A percentile compares a stretch with the other conserved stretches of the same genome.
Conservation (phyloP, 1,140 invertebrate species). For the Battus philenor region DNA sequence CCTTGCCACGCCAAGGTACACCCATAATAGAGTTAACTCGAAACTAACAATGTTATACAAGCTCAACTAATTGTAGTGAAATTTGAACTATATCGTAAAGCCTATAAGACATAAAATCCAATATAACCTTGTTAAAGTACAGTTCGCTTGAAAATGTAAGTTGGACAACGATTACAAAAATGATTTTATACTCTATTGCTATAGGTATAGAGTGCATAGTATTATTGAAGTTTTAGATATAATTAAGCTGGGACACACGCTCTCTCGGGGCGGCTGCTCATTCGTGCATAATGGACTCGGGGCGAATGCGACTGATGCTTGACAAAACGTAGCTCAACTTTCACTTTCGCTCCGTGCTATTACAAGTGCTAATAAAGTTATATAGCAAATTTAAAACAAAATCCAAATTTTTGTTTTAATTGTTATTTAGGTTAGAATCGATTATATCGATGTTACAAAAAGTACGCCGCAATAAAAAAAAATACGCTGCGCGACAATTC, state of each 20-base stretch:
- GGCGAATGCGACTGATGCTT: slow-evolving; percentile 64
- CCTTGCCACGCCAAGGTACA: slow-evolving; percentile 54
- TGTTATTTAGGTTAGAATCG: too few species aligned
- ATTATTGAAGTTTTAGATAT: slow-evolving; percentile 26
- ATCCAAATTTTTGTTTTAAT: too few species aligned
- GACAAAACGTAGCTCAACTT: slow-evolving; percentile 69
- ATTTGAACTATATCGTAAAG: slow-evolving; percentile 24
- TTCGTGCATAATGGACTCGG: slow-evolving; percentile 74
- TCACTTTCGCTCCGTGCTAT: slow-evolving; percentile 62
- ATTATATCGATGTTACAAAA: too few species aligned
- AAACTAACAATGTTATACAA: slow-evolving; percentile 37
- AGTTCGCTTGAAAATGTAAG: slow-evolving; percentile 39
- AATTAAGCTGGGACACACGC: slow-evolving; percentile 68
- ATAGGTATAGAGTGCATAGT: slow-evolving; percentile 29
- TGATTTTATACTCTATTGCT: slow-evolving; percentile 30
- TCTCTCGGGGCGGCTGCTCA: slow-evolving; percentile 72
- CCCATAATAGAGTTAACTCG: slow-evolving; percentile 58
- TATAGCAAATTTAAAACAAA: too few species aligned
- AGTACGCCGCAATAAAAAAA: too few species aligned
- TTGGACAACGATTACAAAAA: slow-evolving; percentile 18
- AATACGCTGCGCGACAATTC: too few species aligned
- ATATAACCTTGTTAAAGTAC: slow-evolving; percentile 18
- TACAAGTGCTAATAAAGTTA: slow-evolving; percentile 34
- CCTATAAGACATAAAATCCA: slow-evolving; percentile 25
- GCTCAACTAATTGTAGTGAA: background rate